phyloP scores from a whole-genome alignment of 1,140 invertebrate genomes.

The Watersipora subatra region DNA sequence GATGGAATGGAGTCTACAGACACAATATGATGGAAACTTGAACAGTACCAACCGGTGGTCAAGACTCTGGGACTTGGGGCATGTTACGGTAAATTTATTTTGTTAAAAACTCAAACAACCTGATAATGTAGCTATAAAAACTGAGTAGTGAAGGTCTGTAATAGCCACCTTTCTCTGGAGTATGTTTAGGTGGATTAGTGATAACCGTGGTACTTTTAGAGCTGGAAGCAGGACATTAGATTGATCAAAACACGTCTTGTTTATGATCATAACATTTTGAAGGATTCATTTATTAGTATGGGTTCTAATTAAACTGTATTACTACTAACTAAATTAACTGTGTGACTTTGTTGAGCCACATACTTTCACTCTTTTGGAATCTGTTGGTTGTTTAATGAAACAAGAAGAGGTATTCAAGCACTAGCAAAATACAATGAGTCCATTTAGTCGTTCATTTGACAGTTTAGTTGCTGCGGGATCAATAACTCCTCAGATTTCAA shows the following conservation, averaged over 20 bases:
- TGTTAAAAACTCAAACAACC: not conserved
- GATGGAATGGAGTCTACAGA: not conserved
- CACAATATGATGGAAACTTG: conserved; percentile 3
- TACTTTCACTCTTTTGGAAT: not conserved
- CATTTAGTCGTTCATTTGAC: not conserved
- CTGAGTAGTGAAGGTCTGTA: not conserved
- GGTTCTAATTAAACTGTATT: not conserved
- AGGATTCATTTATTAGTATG: not conserved
- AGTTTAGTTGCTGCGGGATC: conserved; percentile 2
- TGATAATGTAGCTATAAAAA: not conserved
- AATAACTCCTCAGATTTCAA: not conserved
- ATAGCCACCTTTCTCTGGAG: not conserved
- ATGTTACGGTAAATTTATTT: not conserved
- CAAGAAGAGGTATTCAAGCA: not conserved
- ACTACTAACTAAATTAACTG: not conserved
- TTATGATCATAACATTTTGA: not conserved
- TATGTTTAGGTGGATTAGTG: not conserved
- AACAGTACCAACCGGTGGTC: not conserved
- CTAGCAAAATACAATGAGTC: not conserved
- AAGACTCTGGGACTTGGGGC: not conserved
- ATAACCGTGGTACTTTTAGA: no score
- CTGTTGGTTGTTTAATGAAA: not conserved
- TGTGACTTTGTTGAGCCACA: not conserved
- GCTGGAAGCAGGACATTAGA: no score
- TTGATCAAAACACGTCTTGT: not conserved